Evolutionary conservation across 1,140 invertebrate genomes (phyloP).

Genomic region (Cherax quadricarinatus): DNA sequence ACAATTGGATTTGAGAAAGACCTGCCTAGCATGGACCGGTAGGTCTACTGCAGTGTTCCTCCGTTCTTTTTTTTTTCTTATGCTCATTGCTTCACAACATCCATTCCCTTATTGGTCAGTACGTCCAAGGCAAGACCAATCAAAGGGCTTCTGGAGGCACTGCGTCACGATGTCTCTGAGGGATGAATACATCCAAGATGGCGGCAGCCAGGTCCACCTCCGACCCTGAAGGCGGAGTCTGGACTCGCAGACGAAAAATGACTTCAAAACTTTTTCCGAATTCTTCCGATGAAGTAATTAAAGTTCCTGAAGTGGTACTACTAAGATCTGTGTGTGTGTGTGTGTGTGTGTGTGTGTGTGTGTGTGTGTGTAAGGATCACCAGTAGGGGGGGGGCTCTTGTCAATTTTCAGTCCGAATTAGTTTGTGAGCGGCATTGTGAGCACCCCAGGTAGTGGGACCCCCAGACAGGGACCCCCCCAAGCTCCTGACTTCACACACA

Average conservation of each 20-base stretch:
- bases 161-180: neutral
- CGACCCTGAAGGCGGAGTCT: neutral
- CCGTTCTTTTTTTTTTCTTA: too few species aligned
- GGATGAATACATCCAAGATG: neutral
- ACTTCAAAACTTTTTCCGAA: slow-evolving; percentile 1
- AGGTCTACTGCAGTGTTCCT: too few species aligned
- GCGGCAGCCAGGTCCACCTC: neutral
- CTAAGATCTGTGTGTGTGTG: neutral
- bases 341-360: neutral
- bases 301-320: neutral
- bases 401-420: too few species aligned
- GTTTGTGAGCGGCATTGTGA: neutral
- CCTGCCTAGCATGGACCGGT: too few species aligned
- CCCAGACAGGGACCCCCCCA: neutral
- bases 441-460: neutral
- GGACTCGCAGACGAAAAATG: neutral
- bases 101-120: too few species aligned
- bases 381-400: too few species aligned
- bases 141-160: neutral
- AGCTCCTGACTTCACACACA: neutral
- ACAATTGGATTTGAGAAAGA: too few species aligned
- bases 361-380: neutral
- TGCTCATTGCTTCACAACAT: too few species aligned
- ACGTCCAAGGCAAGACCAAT: neutral
- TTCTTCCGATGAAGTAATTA: slow-evolving; percentile 18